phyloP scores from a whole-genome alignment of 53 echinoderm and acorn worm genomes.

The Paracentrotus lividus region DNA sequence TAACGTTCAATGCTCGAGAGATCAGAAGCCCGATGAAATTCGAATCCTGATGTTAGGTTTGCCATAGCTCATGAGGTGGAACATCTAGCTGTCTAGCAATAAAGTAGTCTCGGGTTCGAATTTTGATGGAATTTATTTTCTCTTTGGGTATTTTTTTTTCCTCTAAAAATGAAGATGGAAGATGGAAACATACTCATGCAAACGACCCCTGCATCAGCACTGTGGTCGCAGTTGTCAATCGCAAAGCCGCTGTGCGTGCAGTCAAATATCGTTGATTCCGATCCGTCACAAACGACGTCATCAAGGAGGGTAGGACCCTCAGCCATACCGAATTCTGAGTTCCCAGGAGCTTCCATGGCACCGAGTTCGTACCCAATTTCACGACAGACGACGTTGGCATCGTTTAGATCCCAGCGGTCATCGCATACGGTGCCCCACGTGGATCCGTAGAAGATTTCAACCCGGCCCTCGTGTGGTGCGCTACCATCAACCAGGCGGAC shows the following conservation, averaged over 20 bases:
- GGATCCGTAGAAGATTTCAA: constrained; percentile 59
- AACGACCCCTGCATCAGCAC: constrained; percentile 34
- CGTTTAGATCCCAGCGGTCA: constrained; percentile 30
- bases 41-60: too few species aligned
- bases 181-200: constrained; percentile 51
- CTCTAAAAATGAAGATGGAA: neutral
- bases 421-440: constrained; percentile 67
- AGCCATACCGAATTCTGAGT: constrained; percentile 4
- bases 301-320: constrained; percentile 53
- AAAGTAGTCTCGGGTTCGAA: too few species aligned
- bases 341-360: constrained; percentile 28
- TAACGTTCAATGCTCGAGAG: too few species aligned
- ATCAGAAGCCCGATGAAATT: too few species aligned
- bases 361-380: constrained; percentile 40
- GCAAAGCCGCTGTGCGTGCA: constrained; percentile 13
- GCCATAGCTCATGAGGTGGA: too few species aligned
- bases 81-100: too few species aligned
- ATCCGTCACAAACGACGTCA: constrained; percentile 31
- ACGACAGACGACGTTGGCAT: constrained; percentile 51
- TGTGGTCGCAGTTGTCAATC: constrained; percentile 54
- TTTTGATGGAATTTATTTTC: too few species aligned
- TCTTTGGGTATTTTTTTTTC: too few species aligned
- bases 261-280: constrained; percentile 5
- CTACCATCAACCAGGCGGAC: constrained; percentile 51
- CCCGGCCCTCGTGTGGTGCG: constrained; percentile 13